Base-by-base conservation (phyloP, 1,140 invertebrate species). In the Micrasema longulum region DNA sequence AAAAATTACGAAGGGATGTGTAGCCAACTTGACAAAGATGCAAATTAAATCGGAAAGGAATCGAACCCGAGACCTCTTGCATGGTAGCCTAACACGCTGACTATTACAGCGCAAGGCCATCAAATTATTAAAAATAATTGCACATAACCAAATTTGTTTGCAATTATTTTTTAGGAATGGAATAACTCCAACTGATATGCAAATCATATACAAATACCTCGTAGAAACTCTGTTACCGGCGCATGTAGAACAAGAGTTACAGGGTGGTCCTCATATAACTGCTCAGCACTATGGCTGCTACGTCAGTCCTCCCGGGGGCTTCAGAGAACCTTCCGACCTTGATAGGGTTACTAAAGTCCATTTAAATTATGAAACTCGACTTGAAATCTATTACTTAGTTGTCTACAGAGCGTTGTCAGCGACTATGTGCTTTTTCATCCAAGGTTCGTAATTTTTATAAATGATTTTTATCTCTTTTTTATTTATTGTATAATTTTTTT, bases 171-270 rank as follows among this genome's bases (percentile, higher is more conserved):
- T 55, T 36, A 93, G 91, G 92, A 93, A 91, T 86, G 92, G 92
- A 16, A 83, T 95, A 67, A 90, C 92, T 73, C 91, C 92, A 75
- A 89, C 89, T 75, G 91, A 93, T 78, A 91, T 92, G 87, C 89
- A 92, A 83, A 88, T 91, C 1, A 84, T 95, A 74, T 94, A 93
- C 81, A 88, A 89, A 77, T 93, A 93, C 82, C 83, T 95, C 75
- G 86, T 89, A 20, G 88, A 84, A 36, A 91, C 88, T 71, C 79
- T 93, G 35, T 87, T 93, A 74, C 91, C 91, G 31, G 86, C 88
- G 11, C 87, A 90, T 79, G 80, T 90, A 71, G 88, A 91, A 72
- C 87, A 88, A 57, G 91, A 92, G 78, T 79, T 91, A 38, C 88
- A 90, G 77, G 89, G 87, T 53, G 87, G 87, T 38, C 87, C 85